Conservation (phyloP, 2,113 vertebrate genomes). For the Tetrax tetrax region DNA sequence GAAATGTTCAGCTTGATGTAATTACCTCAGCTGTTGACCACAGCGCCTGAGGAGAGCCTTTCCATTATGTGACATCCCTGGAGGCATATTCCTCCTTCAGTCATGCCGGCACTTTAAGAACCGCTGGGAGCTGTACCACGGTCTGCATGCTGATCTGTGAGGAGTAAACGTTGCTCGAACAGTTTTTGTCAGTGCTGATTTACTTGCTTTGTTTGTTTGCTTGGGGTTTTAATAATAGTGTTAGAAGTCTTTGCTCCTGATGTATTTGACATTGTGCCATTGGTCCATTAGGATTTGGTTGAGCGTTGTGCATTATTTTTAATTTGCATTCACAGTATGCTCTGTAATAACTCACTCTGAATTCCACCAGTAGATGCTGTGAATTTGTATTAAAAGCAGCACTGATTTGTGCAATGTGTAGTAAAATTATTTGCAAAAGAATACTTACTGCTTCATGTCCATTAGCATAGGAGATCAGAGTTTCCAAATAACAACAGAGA, state of each 20-base stretch:
- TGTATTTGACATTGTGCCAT: conserved; percentile 42
- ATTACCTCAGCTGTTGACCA: background rate
- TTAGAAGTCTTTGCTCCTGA: conserved; percentile 47
- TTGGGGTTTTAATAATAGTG: conserved; percentile 22
- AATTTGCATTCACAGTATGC: conserved; percentile 67
- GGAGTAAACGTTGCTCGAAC: background rate
- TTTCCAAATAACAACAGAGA: conserved; percentile 15
- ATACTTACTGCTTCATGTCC: background rate
- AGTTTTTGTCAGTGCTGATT: conserved; percentile 22
- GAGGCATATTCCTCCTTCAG: background rate
- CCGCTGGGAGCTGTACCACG: background rate
- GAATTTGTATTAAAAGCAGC: conserved; percentile 43
- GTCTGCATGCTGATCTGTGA: background rate
- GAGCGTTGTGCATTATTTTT: conserved; percentile 36
- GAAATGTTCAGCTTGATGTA: background rate
- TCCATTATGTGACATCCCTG: background rate
- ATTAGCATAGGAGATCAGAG: background rate
- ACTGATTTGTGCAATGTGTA: background rate
- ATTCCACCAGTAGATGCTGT: conserved; percentile 52
- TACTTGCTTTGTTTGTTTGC: conserved; percentile 39
- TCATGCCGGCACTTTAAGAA: background rate
- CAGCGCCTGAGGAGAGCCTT: background rate
- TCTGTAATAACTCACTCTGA: conserved; percentile 50
- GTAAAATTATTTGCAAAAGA: conserved; percentile 18
- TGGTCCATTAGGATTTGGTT: conserved; percentile 55